Percentiles rank a stretch among this genome's conserved stretches.
phyloP scores from a whole-genome alignment of 2,113 vertebrate species.

The rabbit (Oryctolagus cuniculus) region DNA sequence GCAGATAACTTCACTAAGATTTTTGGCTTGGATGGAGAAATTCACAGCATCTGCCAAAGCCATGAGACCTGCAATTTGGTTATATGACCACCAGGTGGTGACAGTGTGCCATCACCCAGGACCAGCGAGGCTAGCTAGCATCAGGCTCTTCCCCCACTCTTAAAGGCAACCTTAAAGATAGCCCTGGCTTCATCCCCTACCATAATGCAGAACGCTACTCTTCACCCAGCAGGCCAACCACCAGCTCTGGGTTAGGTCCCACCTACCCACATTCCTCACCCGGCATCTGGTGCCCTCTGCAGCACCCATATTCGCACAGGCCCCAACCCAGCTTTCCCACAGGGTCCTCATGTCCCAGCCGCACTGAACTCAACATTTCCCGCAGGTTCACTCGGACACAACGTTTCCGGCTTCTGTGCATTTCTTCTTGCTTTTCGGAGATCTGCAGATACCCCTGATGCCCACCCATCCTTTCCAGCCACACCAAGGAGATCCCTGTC shows the following conservation, averaged over 20 bases:
- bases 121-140: too few species aligned
- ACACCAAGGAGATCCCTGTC: background rate
- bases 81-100: constrained; percentile 54
- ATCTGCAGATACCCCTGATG: background rate
- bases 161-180: background rate
- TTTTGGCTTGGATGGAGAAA: background rate
- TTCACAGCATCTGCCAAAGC: background rate
- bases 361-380: background rate
- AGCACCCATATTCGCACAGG: background rate
- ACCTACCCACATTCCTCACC: background rate
- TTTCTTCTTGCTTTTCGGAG: background rate
- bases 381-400: background rate
- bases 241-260: background rate
- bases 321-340: background rate
- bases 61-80: constrained; percentile 73
- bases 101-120: constrained; percentile 11
- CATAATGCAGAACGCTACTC: background rate
- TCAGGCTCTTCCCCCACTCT: background rate
- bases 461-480: background rate
- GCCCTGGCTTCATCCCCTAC: background rate
- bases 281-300: background rate
- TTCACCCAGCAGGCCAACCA: background rate
- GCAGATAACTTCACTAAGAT: background rate
- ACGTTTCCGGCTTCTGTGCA: background rate
- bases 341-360: background rate